Percentiles rank a stretch among this genome's conserved stretches.
Evolutionary conservation across 2,888 invertebrate species (phyloP).

Genomic region (Ormyrus nitidulus): DNA sequence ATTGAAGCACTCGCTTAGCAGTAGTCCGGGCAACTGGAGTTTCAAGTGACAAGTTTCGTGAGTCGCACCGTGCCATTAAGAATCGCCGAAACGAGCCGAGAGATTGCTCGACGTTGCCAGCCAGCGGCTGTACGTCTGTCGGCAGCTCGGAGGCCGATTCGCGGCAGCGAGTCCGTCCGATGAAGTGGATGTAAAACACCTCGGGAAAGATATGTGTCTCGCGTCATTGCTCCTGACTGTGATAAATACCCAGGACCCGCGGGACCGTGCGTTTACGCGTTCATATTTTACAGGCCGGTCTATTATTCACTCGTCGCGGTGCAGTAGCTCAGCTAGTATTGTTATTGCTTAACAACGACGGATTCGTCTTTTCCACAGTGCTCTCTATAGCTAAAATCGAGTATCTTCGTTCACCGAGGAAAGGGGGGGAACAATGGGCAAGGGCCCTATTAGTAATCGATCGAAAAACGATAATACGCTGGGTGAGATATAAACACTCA

Average conservation of each 20-base stretch:
- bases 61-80: too few species aligned
- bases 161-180: neutral
- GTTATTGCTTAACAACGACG: constrained; percentile 27
- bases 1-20: too few species aligned
- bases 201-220: constrained; percentile 18
- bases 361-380: constrained; percentile 20
- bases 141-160: too few species aligned
- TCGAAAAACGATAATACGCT: too few species aligned
- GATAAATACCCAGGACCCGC: constrained; percentile 23
- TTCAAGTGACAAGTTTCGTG: too few species aligned
- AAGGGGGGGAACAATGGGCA: neutral
- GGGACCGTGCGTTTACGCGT: neutral
- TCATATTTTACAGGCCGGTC: constrained; percentile 37
- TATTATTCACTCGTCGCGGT: constrained; percentile 26
- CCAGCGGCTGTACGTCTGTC: too few species aligned
- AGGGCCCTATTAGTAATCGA: too few species aligned
- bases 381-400: neutral
- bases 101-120: too few species aligned
- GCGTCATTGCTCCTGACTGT: constrained; percentile 43
- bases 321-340: neutral
- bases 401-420: neutral
- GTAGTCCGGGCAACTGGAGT: too few species aligned
- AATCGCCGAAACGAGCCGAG: too few species aligned
- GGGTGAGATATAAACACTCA: too few species aligned
- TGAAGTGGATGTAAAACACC: constrained; percentile 12